Conservation (phyloP, 2,797 vertebrate species). For the Labroides dimidiatus region DNA sequence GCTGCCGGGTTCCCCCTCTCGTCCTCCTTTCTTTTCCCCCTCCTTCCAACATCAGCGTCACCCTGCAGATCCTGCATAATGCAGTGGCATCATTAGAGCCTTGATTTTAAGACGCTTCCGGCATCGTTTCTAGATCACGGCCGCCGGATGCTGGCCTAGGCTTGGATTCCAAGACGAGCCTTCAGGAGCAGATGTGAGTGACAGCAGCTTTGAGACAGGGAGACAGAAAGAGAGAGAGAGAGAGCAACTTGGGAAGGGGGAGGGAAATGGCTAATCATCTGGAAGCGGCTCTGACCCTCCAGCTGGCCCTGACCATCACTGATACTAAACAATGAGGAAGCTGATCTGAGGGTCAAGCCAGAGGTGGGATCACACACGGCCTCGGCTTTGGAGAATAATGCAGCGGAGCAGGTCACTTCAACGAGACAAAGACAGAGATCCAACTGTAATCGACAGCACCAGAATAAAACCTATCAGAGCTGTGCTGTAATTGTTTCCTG, state of each 20-base stretch:
- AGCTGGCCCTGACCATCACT: slow-evolving; percentile 68
- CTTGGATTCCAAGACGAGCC: slow-evolving; percentile 65
- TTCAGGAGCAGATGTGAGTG: slow-evolving; percentile 63
- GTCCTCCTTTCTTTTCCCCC: slow-evolving; percentile 79
- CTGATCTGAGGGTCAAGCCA: slow-evolving; percentile 45
- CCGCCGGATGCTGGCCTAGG: slow-evolving; percentile 72
- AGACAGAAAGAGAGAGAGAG: no score
- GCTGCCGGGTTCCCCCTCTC: slow-evolving; percentile 85
- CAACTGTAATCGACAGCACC: slow-evolving; percentile 14
- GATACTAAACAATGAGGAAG: slow-evolving; percentile 68
- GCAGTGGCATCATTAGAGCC: slow-evolving; percentile 90
- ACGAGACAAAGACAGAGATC: slow-evolving; percentile 34
- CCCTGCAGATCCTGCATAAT: slow-evolving; percentile 92
- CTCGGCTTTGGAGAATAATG: neutral
- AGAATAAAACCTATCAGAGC: slow-evolving; percentile 28
- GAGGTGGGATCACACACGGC: slow-evolving; percentile 16
- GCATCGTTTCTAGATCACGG: slow-evolving; percentile 84
- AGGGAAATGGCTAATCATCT: slow-evolving; percentile 88
- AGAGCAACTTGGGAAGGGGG: no score
- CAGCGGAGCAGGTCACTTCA: slow-evolving; percentile 6
- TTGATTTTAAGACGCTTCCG: slow-evolving; percentile 86
- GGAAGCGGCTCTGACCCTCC: slow-evolving; percentile 79
- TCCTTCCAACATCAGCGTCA: slow-evolving; percentile 31
- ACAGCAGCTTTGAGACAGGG: slow-evolving; percentile 61
- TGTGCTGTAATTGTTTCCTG: slow-evolving; percentile 72